Evolutionary conservation across 2,888 invertebrate species (phyloP).

Genomic region (Pediacus dermestoides): DNA sequence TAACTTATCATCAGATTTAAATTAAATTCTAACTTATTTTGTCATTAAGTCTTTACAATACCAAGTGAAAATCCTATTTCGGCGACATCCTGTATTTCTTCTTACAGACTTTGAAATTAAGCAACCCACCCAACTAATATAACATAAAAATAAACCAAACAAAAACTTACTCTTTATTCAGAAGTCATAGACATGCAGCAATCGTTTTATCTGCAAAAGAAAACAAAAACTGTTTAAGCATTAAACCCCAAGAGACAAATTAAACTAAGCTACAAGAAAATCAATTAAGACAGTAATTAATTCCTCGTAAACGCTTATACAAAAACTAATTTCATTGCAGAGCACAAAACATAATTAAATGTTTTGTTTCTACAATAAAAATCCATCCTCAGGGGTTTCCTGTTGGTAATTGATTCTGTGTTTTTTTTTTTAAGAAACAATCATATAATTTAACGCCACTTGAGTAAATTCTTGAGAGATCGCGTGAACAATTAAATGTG

Average conservation of each 20-base stretch:
- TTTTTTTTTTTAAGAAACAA: constrained; percentile 30
- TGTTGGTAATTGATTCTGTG: constrained; percentile 37
- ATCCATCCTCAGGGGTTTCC: constrained; percentile 42
- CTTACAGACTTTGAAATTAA: too few relatives aligned
- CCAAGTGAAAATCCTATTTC: too few relatives aligned
- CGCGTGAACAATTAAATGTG: constrained; percentile 20
- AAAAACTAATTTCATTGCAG: constrained; percentile 46
- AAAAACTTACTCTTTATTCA: constrained; percentile 25
- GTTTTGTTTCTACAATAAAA: constrained; percentile 44
- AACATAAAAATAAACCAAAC: constrained; percentile 9
- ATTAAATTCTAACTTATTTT: too few relatives aligned
- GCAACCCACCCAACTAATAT: too few relatives aligned
- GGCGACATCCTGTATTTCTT: too few relatives aligned
- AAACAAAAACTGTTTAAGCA: constrained; percentile 32
- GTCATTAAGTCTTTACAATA: too few relatives aligned
- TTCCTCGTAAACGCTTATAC: constrained; percentile 44
- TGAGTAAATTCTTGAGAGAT: constrained; percentile 21
- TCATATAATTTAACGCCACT: constrained; percentile 39
- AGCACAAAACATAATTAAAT: constrained; percentile 47
- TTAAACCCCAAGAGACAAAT: constrained; percentile 40
- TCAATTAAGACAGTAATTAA: constrained; percentile 47
- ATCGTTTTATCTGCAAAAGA: constrained; percentile 29
- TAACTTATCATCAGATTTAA: too few relatives aligned
- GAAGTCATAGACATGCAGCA: constrained; percentile 28
- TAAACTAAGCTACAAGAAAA: constrained; percentile 44